A percentile compares a stretch with the other conserved stretches of the same genome.
phyloP scores from a whole-genome alignment of 2,888 invertebrate species.

The Philopedon plagiatum region DNA sequence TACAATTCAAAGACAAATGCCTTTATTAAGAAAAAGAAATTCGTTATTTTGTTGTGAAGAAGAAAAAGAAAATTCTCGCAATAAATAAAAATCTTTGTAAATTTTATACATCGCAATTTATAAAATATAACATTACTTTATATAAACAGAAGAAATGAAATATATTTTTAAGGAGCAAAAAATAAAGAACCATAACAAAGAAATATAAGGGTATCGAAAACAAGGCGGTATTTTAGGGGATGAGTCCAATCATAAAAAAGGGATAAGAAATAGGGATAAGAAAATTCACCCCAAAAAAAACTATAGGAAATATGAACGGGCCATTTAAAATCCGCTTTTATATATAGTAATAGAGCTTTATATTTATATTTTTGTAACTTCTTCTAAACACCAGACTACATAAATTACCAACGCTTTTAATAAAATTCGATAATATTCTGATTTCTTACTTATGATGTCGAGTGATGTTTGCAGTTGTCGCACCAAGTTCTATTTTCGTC shows the following conservation, averaged over 20 bases:
- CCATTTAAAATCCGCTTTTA: neutral
- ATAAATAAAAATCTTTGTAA: too few relatives aligned
- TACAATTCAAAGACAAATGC: constrained; percentile 1
- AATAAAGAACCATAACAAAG: neutral
- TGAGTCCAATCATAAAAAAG: constrained; percentile 2
- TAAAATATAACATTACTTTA: neutral
- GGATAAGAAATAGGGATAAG: constrained; percentile 5
- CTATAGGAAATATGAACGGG: neutral
- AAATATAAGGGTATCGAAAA: constrained; percentile 3
- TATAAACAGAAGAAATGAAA: neutral
- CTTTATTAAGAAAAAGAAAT: neutral
- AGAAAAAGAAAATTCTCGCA: too few relatives aligned
- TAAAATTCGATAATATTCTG: constrained; percentile 3
- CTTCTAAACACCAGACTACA: neutral
- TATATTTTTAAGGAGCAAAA: neutral
- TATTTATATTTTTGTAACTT: neutral
- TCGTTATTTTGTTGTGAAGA: neutral
- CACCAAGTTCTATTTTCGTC: constrained; percentile 43
- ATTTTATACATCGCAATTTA: neutral
- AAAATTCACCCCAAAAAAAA: neutral
- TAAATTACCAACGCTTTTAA: neutral
- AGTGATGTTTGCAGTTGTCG: constrained; percentile 41
- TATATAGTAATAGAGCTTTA: neutral
- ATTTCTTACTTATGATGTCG: constrained; percentile 46
- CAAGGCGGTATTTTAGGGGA: constrained; percentile 8